Evolutionary conservation across 2,113 vertebrate genomes (phyloP).

Genomic region (Grallaria varia): DNA sequence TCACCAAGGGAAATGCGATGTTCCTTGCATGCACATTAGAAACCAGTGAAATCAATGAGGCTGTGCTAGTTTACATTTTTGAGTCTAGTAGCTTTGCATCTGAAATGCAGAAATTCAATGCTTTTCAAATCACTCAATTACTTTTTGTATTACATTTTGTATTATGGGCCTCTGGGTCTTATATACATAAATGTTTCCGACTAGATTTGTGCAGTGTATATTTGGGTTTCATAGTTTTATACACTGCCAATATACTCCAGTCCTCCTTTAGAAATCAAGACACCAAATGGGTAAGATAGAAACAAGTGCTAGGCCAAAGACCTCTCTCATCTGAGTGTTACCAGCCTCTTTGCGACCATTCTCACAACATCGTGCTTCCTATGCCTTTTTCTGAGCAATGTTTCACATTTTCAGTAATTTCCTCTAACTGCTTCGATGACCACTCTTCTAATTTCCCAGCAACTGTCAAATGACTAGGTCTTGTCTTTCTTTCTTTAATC

Average conservation of each 20-base stretch:
- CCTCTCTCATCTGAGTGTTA: background rate
- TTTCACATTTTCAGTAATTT: background rate
- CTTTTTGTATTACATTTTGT: background rate
- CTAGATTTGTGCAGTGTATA: background rate
- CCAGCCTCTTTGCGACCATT: background rate
- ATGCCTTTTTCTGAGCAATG: background rate
- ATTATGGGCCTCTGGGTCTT: background rate
- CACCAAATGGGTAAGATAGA: background rate
- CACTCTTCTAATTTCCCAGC: background rate
- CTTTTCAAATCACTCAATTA: background rate
- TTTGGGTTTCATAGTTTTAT: background rate
- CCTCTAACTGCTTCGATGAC: background rate
- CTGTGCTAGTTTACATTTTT: background rate
- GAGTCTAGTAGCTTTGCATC: background rate
- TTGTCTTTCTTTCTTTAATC: constrained; percentile 21
- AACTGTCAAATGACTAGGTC: background rate
- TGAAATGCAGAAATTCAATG: background rate
- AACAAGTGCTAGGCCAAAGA: background rate
- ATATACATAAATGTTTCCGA: background rate
- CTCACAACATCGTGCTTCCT: background rate
- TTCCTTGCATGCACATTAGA: background rate
- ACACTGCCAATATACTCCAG: background rate
- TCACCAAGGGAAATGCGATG: background rate
- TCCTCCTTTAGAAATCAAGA: background rate
- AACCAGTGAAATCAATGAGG: background rate